These are phyloP conservation scores for Calypte anna DNA, from an alignment of 2,113 vertebrate species.

Conservation along the genomic window DNA sequence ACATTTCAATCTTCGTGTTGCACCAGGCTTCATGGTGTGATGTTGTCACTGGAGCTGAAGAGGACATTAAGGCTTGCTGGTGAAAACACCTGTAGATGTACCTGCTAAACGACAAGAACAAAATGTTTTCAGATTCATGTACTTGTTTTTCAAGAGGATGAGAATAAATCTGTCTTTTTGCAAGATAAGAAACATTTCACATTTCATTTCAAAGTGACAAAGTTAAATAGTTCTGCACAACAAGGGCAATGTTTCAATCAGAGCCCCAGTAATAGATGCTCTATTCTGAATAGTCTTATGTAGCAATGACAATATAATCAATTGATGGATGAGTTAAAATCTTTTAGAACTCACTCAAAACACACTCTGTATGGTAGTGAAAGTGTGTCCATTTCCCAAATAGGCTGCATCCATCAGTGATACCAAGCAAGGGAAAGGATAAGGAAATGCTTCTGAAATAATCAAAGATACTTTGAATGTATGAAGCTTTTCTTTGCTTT, in stretches of 20 bases:
- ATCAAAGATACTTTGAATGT: neutral
- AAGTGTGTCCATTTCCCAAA: slow-evolving; percentile 32
- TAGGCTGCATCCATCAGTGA: slow-evolving; percentile 26
- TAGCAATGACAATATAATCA: slow-evolving; percentile 62
- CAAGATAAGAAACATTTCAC: slow-evolving; percentile 28
- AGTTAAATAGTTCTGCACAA: slow-evolving; percentile 32
- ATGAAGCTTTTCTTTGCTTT: neutral
- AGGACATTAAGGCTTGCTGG: neutral
- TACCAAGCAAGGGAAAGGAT: neutral
- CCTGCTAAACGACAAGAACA: neutral
- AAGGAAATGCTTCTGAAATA: neutral
- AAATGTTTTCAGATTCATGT: neutral
- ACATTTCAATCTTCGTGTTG: neutral
- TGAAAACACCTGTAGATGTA: neutral
- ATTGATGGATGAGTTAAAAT: slow-evolving; percentile 67
- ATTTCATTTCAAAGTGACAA: slow-evolving; percentile 54
- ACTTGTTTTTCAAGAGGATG: neutral
- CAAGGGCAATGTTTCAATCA: slow-evolving; percentile 46
- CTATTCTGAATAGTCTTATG: slow-evolving; percentile 26
- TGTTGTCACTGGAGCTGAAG: neutral
- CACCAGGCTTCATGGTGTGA: neutral
- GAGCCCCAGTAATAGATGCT: slow-evolving; percentile 26
- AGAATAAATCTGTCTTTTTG: slow-evolving; percentile 23
- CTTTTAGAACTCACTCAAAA: slow-evolving; percentile 56
- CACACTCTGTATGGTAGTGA: neutral